These are phyloP conservation scores for Paedocypris sp. DNA, from an alignment of 2,113 vertebrate species.

Conservation along the genomic window DNA sequence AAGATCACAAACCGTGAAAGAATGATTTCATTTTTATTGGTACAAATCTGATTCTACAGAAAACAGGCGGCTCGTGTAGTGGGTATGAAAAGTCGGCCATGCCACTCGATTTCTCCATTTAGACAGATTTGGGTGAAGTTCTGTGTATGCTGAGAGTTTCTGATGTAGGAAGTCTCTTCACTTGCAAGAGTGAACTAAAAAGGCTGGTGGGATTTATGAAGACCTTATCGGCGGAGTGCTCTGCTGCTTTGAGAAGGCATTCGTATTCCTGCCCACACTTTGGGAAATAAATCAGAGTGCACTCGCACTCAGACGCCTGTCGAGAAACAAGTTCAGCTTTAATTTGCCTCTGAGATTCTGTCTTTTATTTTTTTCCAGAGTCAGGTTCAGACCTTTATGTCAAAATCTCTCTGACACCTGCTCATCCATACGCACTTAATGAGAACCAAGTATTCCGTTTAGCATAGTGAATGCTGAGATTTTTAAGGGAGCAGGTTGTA, in stretches of 20 bases:
- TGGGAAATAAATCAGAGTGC: conserved; percentile 41
- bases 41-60: conserved; percentile 34
- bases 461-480: not conserved
- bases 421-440: not conserved
- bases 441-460: conserved; percentile 3
- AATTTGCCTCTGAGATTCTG: conserved; percentile 27
- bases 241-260: conserved; percentile 50
- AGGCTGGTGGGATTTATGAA: conserved; percentile 39
- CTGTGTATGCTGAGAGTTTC: conserved; percentile 4
- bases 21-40: too few species aligned
- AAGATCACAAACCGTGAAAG: too few species aligned
- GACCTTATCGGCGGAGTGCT: conserved; percentile 38
- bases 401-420: conserved; percentile 17
- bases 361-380: conserved; percentile 24
- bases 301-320: conserved; percentile 53
- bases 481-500: not conserved
- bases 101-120: not conserved
- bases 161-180: conserved; percentile 15
- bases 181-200: conserved; percentile 33
- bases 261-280: conserved; percentile 55
- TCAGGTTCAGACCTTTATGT: conserved; percentile 21
- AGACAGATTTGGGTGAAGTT: not conserved
- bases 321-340: conserved; percentile 32
- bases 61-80: conserved; percentile 1
- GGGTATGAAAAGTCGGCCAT: not conserved